Evolutionary conservation across 2,888 invertebrate species (phyloP).

Genomic region (Synanthedon andrenaeformis): DNA sequence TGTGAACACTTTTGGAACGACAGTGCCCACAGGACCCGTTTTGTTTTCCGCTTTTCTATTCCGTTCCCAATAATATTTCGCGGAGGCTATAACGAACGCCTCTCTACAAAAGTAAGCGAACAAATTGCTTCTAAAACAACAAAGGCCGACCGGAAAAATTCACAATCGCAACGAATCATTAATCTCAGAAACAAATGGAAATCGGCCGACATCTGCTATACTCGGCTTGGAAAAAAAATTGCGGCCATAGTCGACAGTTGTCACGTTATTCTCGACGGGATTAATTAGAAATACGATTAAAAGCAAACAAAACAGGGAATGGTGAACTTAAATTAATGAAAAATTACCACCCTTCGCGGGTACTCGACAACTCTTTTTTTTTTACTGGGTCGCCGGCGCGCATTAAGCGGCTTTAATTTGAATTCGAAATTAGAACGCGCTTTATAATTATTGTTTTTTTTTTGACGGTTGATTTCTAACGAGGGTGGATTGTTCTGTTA

Average conservation of each 20-base stretch:
- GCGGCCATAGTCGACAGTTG: conserved; percentile 68
- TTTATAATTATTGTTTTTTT: conserved; percentile 68
- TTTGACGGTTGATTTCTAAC: conserved; percentile 60
- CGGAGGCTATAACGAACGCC: conserved; percentile 60
- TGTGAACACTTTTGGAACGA: no score
- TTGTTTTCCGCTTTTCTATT: conserved; percentile 41
- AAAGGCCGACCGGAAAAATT: conserved; percentile 70
- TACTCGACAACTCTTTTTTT: conserved; percentile 68
- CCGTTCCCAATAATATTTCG: conserved; percentile 56
- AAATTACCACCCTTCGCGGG: conserved; percentile 70
- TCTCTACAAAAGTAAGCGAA: conserved; percentile 66
- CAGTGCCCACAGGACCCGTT: conserved; percentile 14
- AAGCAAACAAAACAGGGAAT: conserved; percentile 72
- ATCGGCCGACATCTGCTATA: conserved; percentile 70
- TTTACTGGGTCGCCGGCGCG: conserved; percentile 68
- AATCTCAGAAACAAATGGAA: conserved; percentile 72
- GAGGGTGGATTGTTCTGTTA: conserved; percentile 32
- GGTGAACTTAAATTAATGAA: conserved; percentile 72
- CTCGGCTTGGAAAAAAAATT: conserved; percentile 58
- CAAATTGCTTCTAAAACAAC: conserved; percentile 72
- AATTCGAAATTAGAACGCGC: conserved; percentile 71
- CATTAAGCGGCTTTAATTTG: conserved; percentile 72
- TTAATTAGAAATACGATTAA: conserved; percentile 72
- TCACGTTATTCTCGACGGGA: conserved; percentile 71
- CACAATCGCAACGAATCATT: conserved; percentile 70